These are phyloP conservation scores for Calidris pugnax DNA, from an alignment of 2,113 vertebrate genomes.

Conservation along the genomic window DNA sequence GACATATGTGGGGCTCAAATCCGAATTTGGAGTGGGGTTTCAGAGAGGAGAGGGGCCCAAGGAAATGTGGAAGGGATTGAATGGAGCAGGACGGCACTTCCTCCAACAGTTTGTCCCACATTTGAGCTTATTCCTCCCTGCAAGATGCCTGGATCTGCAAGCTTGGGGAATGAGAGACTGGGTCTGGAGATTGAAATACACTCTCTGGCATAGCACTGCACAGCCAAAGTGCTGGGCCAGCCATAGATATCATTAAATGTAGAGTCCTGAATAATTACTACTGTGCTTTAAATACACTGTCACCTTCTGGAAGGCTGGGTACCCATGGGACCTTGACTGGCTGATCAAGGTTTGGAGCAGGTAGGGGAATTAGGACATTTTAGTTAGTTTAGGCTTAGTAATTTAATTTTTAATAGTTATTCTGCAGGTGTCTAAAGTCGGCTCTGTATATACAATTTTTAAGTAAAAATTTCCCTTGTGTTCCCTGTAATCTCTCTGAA, in stretches of 20 bases:
- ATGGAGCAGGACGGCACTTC: background rate
- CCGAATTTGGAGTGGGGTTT: background rate
- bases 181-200: background rate
- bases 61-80: background rate
- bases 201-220: background rate
- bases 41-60: background rate
- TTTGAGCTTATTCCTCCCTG: background rate
- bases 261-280: slow-evolving; percentile 56
- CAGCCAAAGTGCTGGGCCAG: background rate
- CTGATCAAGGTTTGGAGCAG: slow-evolving; percentile 46
- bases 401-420: slow-evolving; percentile 72
- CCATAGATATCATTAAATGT: slow-evolving; percentile 51
- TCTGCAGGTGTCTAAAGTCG: slow-evolving; percentile 75
- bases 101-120: background rate
- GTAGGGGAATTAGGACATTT: slow-evolving; percentile 65
- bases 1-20: background rate
- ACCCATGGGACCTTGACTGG: slow-evolving; percentile 9
- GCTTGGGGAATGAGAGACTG: background rate
- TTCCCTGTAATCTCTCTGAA: slow-evolving; percentile 75
- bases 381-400: slow-evolving; percentile 73
- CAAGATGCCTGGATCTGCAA: background rate
- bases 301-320: slow-evolving; percentile 30
- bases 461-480: slow-evolving; percentile 74
- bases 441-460: slow-evolving; percentile 68
- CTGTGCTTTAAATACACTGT: slow-evolving; percentile 48